Evolutionary conservation across 2,888 invertebrate species (phyloP), one percentile per base, ranked within the genome.

Genomic region (Leptura quadrifasciata): DNA sequence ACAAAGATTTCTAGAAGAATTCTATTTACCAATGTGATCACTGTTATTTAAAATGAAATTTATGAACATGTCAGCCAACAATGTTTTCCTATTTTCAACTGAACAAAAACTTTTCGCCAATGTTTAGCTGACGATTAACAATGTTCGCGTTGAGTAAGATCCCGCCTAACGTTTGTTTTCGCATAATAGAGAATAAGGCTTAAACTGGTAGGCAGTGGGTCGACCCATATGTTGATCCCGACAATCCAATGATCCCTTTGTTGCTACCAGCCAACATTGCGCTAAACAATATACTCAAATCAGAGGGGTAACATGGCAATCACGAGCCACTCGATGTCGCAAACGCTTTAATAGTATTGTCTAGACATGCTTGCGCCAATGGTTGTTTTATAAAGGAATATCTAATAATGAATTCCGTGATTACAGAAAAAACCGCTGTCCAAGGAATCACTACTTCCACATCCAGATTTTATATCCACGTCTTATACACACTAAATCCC

Each of bases 231-330:
- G 55, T 57, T 17, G 18, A 55, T 57, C 69, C 39, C 58, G 57
- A 58, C 27, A 69, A 69, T 69, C 47, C 57, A 39, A 39, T 39
- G 58, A 69, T 58, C 55, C 69, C 58, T 35, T 69, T 69, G 69
- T 69, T 58, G 18, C 9, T 58, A 69, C 69, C 69, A 69, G 69
- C 67, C 67, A 12, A 68, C 55, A 68, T 24, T 68, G 54, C 18
- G 31, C 69, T 31, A 69, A 69, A 69, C 69, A 69, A 58, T 69
- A 21, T 21, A 31, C 39, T 31, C 2, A 57, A 69, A 69, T 69
- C 39, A 20, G 31, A 58, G 69, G 69, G 68, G 55, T 27, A 31
- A 31, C 39, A 8, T 31, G 39, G 17, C 27, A 54, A 54, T 54
- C 27, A 67, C 57, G 21, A 47, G 58, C 58, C 58, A 63, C 58